Evolutionary conservation across 53 echinoderm and acorn worm species (phyloP).

Genomic region (Holothuria leucospilota): DNA sequence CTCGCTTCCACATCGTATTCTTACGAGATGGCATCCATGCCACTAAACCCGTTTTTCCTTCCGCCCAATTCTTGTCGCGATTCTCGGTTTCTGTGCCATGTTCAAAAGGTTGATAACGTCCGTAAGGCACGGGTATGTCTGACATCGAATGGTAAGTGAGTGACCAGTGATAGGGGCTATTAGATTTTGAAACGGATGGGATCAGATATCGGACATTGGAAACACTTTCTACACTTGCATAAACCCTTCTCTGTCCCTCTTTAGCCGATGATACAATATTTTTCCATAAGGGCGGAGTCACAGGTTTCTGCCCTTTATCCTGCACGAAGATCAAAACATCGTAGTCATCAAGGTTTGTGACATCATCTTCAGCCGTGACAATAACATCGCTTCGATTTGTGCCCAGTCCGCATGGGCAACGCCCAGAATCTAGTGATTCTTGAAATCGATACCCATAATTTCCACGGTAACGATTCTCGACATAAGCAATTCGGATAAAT

Average conservation of each 20-base stretch:
- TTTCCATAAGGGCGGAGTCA: not conserved
- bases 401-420: no score
- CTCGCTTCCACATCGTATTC: constrained; percentile 60
- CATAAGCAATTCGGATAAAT: no score
- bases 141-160: constrained; percentile 60
- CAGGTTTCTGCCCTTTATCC: constrained; percentile 1
- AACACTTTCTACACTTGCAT: constrained; percentile 2
- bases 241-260: not conserved
- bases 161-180: constrained; percentile 40
- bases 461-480: no score
- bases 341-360: not conserved
- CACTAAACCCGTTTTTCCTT: constrained; percentile 44
- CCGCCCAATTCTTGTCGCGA: not conserved
- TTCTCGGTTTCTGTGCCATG: not conserved
- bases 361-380: not conserved
- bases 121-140: constrained; percentile 59
- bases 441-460: no score
- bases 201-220: not conserved
- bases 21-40: constrained; percentile 71
- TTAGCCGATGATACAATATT: not conserved
- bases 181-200: not conserved
- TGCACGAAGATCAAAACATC: constrained; percentile 16
- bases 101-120: constrained; percentile 43
- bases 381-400: not conserved
- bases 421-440: no score